Conservation (phyloP, 37 sponge, comb jelly and placozoan genomes). For the Tethya wilhelma region DNA sequence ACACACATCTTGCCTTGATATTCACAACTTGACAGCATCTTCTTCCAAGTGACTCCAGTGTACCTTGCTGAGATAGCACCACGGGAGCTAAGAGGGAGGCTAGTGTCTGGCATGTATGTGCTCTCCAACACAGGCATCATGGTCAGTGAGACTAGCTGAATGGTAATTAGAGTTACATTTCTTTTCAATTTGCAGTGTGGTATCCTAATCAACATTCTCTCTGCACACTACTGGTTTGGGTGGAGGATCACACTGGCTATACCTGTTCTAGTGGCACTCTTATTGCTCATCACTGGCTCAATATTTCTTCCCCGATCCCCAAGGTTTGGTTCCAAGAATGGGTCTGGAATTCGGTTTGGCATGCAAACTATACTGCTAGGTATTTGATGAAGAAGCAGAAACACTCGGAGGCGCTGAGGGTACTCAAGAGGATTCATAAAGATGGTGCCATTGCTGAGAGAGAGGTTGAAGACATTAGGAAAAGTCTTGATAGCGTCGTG, state of each 20-base stretch:
- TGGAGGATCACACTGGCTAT: not conserved
- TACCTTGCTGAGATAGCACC: constrained; percentile 75
- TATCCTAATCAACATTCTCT: not conserved
- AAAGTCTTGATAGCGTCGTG: no score
- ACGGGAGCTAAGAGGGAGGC: constrained; percentile 28
- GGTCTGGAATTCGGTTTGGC: no score
- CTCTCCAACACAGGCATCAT: not conserved
- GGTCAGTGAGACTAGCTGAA: not conserved
- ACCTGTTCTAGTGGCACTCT: not conserved
- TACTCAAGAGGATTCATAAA: constrained; percentile 5
- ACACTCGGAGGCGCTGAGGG: not conserved
- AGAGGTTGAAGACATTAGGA: not conserved
- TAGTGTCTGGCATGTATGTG: constrained; percentile 35
- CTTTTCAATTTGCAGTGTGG: not conserved
- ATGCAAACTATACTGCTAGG: constrained; percentile 24
- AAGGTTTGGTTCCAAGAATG: no score
- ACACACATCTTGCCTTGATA: no score
- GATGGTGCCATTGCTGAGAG: not conserved
- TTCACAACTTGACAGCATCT: constrained; percentile 24
- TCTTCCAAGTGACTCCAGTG: constrained; percentile 62
- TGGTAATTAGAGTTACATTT: not conserved
- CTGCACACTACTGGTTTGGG: not conserved
- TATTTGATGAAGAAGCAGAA: constrained; percentile 9
- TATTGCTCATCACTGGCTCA: not conserved
- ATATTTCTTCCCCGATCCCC: not conserved